Evolutionary conservation across 1,140 invertebrate species (phyloP), one percentile per base, ranked within the genome.

Genomic region (Meloidogyne chitwoodi): DNA sequence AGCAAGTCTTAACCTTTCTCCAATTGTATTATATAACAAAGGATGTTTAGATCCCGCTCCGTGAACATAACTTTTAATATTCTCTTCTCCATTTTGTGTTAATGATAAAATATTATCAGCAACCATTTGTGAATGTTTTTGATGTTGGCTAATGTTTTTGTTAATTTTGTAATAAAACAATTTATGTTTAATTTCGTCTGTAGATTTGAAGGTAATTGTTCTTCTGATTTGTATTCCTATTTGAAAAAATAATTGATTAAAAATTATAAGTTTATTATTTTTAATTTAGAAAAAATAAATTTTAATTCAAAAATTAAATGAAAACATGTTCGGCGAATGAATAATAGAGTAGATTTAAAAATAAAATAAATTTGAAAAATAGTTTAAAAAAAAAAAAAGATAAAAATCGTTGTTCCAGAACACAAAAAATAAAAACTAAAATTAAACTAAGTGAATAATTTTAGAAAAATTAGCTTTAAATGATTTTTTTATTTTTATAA

Each of bases 21-120:
- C 84, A 56, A 87, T 79, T 24, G 85, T 87, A 56, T 85, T 81
- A 26, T 78, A 84, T 0, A 87, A 61, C 12, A 87, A 68, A 8
- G 83, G 74, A 61, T 76, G 61, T 14, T 61, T 70, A 11, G 85
- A 87, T 27, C 64, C 61, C n/a, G 56, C 61, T 44, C 84, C 84
- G 68, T 86, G 84, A 14, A 85, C 71, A 71, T 86, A 86, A 69
- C 84, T 86, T 65, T 73, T 56, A 1, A 6, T 56, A 0, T 8
- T 19, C 10, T 56, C 48, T 0, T 56, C 48, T n/a, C 19, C n/a
- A 56, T 56, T 56, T 56, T 56, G 48, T 56, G 48, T 56, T n/a
- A 56, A 56, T n/a, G 48, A 56, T 56, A 56, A n/a, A 56, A 56
- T 56, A n/a, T n/a, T 6, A n/a, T 56, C 48, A n/a, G 48, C 48